Evolutionary conservation across 2,113 vertebrate species (phyloP).

Genomic region (Sorex araneus): DNA sequence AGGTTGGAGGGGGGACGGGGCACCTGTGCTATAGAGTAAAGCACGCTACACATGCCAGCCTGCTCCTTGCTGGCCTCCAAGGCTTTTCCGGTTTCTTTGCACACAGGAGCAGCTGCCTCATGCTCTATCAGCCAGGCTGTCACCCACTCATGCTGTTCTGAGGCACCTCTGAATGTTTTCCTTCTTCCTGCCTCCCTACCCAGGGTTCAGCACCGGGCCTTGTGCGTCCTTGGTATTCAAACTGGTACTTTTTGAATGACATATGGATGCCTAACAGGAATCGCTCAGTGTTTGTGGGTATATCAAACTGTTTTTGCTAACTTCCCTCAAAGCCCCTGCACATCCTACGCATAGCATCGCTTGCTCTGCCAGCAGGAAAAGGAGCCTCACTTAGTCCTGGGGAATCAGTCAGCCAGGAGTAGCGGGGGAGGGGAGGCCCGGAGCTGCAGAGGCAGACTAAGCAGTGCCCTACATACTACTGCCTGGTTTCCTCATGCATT

Average conservation of each 20-base stretch:
- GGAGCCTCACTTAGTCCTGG: neutral
- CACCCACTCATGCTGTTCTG: no score
- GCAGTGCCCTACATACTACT: neutral
- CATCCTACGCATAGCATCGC: no score
- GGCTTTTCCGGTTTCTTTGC: no score
- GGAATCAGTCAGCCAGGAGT: neutral
- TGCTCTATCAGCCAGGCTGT: no score
- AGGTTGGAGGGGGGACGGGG: accelerated
- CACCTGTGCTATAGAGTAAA: neutral
- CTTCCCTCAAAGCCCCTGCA: neutral
- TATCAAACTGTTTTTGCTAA: neutral
- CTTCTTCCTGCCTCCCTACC: neutral
- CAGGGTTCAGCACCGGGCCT: neutral
- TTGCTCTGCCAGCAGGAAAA: neutral
- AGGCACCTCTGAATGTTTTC: no score
- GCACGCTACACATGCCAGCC: no score
- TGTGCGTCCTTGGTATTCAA: neutral
- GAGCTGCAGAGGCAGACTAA: neutral
- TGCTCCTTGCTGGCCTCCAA: neutral
- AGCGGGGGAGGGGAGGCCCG: neutral
- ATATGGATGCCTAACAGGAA: neutral
- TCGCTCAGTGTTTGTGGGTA: neutral
- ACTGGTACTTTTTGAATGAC: neutral
- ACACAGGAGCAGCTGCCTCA: neutral
- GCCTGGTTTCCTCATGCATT: neutral